Evolutionary conservation across 2,888 invertebrate species (phyloP), one percentile per base, ranked within the genome.

Genomic region (Orthosia gothica): DNA sequence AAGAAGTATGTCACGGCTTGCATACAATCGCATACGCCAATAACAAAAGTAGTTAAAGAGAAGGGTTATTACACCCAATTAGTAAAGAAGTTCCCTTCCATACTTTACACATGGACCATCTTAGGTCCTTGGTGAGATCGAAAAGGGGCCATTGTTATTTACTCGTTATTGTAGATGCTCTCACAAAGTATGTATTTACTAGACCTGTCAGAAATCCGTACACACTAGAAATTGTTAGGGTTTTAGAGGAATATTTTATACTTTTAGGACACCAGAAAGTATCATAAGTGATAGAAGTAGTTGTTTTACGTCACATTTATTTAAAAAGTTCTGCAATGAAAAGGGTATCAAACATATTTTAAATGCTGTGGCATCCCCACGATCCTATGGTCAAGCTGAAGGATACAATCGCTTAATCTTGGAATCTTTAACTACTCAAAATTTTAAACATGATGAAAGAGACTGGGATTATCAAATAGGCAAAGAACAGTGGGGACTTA

Each of bases 151-250:
- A 55, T 23, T 20, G 16, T 23, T 45, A 66, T 23, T 2, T 66
- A 1, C 16, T 66, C 4, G 55, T 45, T 2, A 11, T 55, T 2
- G 23, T 66, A 16, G 65, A 66, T 9, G 62, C 64, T 0, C 79
- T 83, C 40, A 81, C 83, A 0, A 83, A 83, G 58, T 83, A 54
- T 68, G 58, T 70, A 0, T 78, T 70, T 32, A 26, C 74, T 1
- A 69, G 4, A 26, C 26, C 26, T 26, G 26, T 26, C 26, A 26
- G 26, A 26, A 26, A 26, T 26, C 3, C 26, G 3, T 3, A 26
- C 26, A 54, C 77, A 0, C 26, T 26, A 15, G 16, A 16, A 32
- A 3, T 64, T 64, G 16, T 49, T 49, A 13, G 49, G 15, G 16
- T 49, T 49, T 49, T 49, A 16, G 49, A 49, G 16, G 49, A 49